Conservation (phyloP, 2,113 vertebrate genomes). For the Aphelocoma coerulescens region DNA sequence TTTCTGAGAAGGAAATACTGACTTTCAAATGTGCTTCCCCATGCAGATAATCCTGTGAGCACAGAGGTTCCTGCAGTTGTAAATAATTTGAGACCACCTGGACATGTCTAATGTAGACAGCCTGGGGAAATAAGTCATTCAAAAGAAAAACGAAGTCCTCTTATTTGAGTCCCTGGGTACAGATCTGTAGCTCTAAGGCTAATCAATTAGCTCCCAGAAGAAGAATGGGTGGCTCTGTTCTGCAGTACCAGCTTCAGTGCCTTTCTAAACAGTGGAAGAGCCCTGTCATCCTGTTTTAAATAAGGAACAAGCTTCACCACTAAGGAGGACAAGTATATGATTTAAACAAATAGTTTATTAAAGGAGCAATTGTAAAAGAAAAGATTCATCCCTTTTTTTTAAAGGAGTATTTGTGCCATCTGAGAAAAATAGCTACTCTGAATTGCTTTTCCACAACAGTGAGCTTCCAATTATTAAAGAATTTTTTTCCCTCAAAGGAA, state of each 20-base stretch:
- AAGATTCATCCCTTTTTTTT: not conserved
- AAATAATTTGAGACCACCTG: constrained; percentile 60
- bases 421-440: not conserved
- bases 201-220: constrained; percentile 37
- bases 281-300: constrained; percentile 9
- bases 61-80: constrained; percentile 39
- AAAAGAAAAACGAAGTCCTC: not conserved
- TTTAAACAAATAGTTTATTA: constrained; percentile 32
- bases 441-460: constrained; percentile 1
- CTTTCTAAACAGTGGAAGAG: constrained; percentile 28
- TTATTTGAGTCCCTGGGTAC: not conserved
- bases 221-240: constrained; percentile 50
- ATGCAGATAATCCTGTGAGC: constrained; percentile 51
- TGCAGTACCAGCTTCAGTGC: constrained; percentile 1
- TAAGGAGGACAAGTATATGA: not conserved
- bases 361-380: not conserved
- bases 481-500: not conserved
- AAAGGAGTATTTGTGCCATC: not conserved
- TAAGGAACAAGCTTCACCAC: not conserved
- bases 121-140: constrained; percentile 31
- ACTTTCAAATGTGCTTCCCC: constrained; percentile 23
- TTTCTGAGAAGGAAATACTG: constrained; percentile 34
- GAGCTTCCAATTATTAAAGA: not conserved
- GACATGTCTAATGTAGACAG: constrained; percentile 27
- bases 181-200: constrained; percentile 19